phyloP scores from a whole-genome alignment of 1,140 invertebrate genomes.

The Procambarus virginalis region DNA sequence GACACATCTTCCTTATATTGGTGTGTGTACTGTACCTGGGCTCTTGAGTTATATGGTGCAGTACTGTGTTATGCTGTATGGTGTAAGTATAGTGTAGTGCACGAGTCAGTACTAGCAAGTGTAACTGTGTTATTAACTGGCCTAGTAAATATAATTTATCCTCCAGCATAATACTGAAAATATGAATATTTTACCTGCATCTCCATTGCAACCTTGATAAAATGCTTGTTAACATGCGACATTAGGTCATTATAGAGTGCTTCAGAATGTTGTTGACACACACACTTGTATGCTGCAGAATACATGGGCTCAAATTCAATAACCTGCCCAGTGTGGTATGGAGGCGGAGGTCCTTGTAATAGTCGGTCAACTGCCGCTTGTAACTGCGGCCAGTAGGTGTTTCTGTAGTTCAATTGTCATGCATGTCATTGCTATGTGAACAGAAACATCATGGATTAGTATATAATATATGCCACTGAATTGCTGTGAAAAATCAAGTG shows the following conservation, averaged over 20 bases:
- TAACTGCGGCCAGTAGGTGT: conserved; percentile 56
- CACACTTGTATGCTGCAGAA: conserved; percentile 60
- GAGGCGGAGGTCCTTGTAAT: conserved; percentile 43
- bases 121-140: too few species aligned
- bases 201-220: conserved; percentile 34
- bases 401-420: conserved; percentile 54
- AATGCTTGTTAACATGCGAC: conserved; percentile 49
- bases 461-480: too few species aligned
- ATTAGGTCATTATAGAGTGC: conserved; percentile 55
- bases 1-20: too few species aligned
- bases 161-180: background rate
- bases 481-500: too few species aligned
- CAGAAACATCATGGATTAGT: background rate
- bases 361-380: conserved; percentile 39
- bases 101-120: too few species aligned
- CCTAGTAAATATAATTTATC: background rate
- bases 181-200: conserved; percentile 40
- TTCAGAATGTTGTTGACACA: conserved; percentile 58
- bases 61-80: too few species aligned
- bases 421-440: conserved; percentile 20
- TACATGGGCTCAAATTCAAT: conserved; percentile 64
- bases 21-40: too few species aligned
- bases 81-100: too few species aligned
- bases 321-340: conserved; percentile 34
- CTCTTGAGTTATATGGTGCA: too few species aligned